These are phyloP conservation scores for Chymomyza caudatula DNA, from an alignment of 2,888 invertebrate species.

Conservation along the genomic window DNA sequence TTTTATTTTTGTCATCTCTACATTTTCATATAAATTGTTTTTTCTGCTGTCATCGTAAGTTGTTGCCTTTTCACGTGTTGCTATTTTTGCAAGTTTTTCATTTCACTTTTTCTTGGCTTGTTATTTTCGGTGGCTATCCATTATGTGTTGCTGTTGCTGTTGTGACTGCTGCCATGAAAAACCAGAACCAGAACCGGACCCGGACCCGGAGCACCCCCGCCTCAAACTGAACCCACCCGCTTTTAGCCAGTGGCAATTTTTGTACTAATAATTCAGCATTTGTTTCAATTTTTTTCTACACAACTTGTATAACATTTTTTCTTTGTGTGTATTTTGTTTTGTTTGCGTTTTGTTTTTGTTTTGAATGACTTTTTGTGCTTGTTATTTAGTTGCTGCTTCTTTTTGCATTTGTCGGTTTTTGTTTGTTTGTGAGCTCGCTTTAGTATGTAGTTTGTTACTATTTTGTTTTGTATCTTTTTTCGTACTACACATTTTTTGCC, in stretches of 20 bases:
- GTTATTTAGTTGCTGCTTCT: conserved; percentile 22
- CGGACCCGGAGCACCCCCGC: neutral
- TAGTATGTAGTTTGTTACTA: conserved; percentile 20
- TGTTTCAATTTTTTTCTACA: conserved; percentile 39
- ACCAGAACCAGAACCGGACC: conserved; percentile 35
- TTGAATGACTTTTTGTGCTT: conserved; percentile 15
- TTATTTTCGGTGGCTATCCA: neutral
- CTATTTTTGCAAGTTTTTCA: conserved; percentile 51
- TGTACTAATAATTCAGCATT: conserved; percentile 68
- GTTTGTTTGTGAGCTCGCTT: conserved; percentile 28
- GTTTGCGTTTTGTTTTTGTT: conserved; percentile 13
- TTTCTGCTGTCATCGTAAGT: conserved; percentile 14
- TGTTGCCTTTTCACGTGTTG: conserved; percentile 65
- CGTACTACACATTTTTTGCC: conserved; percentile 41
- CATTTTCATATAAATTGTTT: too few relatives aligned
- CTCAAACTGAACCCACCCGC: conserved; percentile 17
- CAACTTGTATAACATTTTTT: neutral
- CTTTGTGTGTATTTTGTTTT: conserved; percentile 27
- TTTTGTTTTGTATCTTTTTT: conserved; percentile 25
- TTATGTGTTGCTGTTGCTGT: conserved; percentile 30
- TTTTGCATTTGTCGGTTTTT: conserved; percentile 19
- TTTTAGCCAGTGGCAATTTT: conserved; percentile 27
- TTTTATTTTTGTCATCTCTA: neutral
- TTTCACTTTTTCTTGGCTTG: conserved; percentile 10
- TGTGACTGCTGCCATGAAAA: conserved; percentile 42